Conservation (phyloP, 2,888 invertebrate species). For the Scaptomyza caliginosa region DNA sequence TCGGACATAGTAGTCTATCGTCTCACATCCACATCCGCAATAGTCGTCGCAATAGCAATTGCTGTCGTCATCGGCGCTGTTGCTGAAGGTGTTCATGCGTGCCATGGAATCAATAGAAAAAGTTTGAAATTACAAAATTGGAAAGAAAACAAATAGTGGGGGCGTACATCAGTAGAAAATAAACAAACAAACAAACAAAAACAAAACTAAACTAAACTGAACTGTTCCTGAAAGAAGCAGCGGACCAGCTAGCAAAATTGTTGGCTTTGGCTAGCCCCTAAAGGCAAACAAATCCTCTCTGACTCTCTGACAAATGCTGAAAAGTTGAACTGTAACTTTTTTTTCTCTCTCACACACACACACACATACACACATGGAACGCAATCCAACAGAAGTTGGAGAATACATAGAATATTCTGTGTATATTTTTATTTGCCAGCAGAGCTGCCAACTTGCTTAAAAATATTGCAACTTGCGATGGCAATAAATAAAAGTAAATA, state of each 20-base stretch:
- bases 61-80: constrained; percentile 60
- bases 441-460: constrained; percentile 27
- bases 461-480: constrained; percentile 4
- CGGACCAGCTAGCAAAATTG: constrained; percentile 50
- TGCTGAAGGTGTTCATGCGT: constrained; percentile 78
- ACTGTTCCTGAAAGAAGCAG: neutral
- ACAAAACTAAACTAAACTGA: constrained; percentile 20
- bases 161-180: constrained; percentile 44
- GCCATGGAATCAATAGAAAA: constrained; percentile 79
- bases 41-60: constrained; percentile 46
- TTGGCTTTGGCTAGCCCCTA: constrained; percentile 56
- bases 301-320: constrained; percentile 77
- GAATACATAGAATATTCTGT: constrained; percentile 43
- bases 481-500: neutral
- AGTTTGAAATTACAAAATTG: constrained; percentile 77
- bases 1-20: constrained; percentile 9
- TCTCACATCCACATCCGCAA: constrained; percentile 35
- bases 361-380: constrained; percentile 12
- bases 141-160: constrained; percentile 77
- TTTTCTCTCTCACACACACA: constrained; percentile 8
- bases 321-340: constrained; percentile 74
- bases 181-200: constrained; percentile 45
- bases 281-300: constrained; percentile 76
- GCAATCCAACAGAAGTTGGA: constrained; percentile 19
- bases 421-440: constrained; percentile 14